Evolutionary conservation across 2,113 vertebrate species (phyloP).

Genomic region (Neotoma lepida): DNA sequence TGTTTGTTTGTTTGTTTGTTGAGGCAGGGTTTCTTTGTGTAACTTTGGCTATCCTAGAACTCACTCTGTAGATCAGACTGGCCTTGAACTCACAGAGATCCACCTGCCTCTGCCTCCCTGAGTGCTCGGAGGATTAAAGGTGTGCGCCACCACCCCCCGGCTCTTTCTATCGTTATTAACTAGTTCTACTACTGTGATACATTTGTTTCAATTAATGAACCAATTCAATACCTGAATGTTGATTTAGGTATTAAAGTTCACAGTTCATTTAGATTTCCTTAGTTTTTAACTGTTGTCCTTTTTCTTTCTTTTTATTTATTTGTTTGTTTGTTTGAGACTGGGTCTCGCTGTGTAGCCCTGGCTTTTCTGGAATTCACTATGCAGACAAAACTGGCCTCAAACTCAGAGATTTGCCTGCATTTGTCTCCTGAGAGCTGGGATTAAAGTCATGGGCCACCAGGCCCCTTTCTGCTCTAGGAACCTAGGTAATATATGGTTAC

Average conservation of each 20-base stretch:
- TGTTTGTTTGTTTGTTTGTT: too few species aligned
- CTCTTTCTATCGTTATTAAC: neutral
- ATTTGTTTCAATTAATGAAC: neutral
- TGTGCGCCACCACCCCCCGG: too few species aligned
- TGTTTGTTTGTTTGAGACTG: neutral
- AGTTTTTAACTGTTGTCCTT: neutral
- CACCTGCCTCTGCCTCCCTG: too few species aligned
- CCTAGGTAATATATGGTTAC: neutral
- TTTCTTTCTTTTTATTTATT: too few species aligned
- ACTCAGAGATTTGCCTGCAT: neutral
- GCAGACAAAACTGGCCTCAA: neutral
- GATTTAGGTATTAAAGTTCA: neutral
- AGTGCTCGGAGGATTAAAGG: too few species aligned
- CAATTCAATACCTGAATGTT: too few species aligned
- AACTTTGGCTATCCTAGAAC: too few species aligned
- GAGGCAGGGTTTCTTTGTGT: too few species aligned
- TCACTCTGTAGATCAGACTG: too few species aligned
- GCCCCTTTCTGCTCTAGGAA: neutral
- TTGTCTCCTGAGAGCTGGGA: neutral
- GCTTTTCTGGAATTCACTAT: neutral
- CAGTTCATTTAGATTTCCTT: neutral
- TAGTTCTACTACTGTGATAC: neutral
- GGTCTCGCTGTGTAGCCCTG: neutral
- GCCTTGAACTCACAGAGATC: too few species aligned
- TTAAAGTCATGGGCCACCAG: neutral